Evolutionary conservation across 2,113 vertebrate genomes (phyloP).

Genomic region (Carollia perspicillata): DNA sequence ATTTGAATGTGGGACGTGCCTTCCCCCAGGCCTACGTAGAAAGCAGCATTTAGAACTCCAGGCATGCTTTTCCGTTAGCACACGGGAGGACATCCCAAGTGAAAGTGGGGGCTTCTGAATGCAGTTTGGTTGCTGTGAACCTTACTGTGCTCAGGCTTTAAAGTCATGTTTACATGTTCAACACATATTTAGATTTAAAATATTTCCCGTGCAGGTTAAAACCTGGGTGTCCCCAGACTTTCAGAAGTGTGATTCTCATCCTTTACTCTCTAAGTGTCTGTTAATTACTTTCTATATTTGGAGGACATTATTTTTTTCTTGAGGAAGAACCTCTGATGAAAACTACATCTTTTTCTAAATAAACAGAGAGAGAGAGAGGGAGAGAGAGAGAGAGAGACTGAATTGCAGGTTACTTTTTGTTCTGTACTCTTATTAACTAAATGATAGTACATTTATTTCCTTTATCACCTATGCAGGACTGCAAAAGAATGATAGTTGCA

Average conservation of each 20-base stretch:
- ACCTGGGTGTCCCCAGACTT: not conserved
- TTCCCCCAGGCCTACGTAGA: not conserved
- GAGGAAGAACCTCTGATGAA: conserved; percentile 65
- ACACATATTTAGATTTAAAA: conserved; percentile 42
- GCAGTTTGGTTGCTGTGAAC: not conserved
- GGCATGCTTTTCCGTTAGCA: not conserved
- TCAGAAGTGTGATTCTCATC: not conserved
- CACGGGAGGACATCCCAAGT: not conserved
- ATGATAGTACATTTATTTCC: conserved; percentile 43
- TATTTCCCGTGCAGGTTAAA: not conserved
- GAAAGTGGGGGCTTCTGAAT: conserved; percentile 2
- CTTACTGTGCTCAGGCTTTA: not conserved
- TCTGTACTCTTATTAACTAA: conserved; percentile 68
- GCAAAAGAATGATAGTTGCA: conserved; percentile 51
- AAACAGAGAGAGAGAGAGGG: not conserved
- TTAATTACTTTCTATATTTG: conserved; percentile 63
- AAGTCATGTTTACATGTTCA: not conserved
- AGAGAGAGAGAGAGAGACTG: not conserved
- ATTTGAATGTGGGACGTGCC: not conserved
- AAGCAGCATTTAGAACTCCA: not conserved
- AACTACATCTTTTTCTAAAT: conserved; percentile 31
- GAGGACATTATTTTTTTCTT: not conserved
- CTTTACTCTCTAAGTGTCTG: not conserved
- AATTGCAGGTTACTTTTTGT: conserved; percentile 60
- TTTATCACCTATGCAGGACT: conserved; percentile 58